A percentile compares a stretch with the other conserved stretches of the same genome.
These are phyloP conservation scores for Ctenosaura bakeri DNA, from an alignment of 2,797 vertebrate genomes.

Conservation along the genomic window DNA sequence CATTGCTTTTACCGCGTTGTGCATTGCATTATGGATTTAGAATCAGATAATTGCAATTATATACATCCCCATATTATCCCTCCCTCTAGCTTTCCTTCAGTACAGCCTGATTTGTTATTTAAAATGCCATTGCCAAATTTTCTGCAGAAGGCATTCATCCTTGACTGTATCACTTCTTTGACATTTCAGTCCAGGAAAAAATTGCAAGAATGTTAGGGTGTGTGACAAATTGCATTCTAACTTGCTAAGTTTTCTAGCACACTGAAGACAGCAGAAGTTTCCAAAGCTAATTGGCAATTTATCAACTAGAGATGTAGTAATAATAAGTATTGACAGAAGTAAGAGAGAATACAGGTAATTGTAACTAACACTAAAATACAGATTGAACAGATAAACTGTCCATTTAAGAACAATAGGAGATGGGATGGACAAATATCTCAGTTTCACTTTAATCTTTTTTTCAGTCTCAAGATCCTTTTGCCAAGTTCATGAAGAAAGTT, in stretches of 20 bases:
- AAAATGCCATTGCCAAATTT: neutral
- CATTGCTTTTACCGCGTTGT: too few species aligned
- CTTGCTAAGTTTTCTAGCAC: neutral
- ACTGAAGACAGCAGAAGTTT: neutral
- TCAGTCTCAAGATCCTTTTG: too few species aligned
- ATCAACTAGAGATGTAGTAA: too few species aligned
- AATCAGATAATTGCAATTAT: neutral
- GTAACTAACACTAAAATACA: too few species aligned
- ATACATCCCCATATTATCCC: neutral
- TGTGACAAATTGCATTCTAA: neutral
- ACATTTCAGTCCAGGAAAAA: slow-evolving; percentile 7
- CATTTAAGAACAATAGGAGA: too few species aligned
- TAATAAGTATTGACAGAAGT: too few species aligned
- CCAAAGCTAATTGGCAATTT: too few species aligned
- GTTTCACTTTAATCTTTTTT: too few species aligned
- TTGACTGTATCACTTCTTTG: slow-evolving; percentile 1
- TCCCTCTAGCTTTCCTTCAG: neutral
- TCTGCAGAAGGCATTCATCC: slow-evolving; percentile 9
- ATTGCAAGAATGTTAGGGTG: neutral
- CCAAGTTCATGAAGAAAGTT: too few species aligned
- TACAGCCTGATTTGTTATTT: neutral
- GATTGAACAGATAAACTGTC: too few species aligned
- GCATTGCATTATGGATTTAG: neutral
- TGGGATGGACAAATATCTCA: too few species aligned
- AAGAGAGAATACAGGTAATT: too few species aligned